These are phyloP conservation scores for Tetheella fluctuosa DNA, from an alignment of 2,888 invertebrate genomes.

Conservation along the genomic window DNA sequence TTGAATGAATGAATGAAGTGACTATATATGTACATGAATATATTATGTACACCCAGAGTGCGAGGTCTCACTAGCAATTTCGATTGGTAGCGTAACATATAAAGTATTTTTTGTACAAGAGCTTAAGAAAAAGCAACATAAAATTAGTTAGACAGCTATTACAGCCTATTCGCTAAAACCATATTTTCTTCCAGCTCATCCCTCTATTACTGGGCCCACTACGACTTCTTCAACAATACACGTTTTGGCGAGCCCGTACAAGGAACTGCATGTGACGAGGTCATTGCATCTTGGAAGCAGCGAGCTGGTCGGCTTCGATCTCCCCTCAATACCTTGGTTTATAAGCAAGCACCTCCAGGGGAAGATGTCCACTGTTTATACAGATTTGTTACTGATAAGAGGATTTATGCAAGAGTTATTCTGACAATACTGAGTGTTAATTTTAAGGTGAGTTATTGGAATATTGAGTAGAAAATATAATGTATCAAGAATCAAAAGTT, in stretches of 20 bases:
- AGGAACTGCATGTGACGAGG: slow-evolving; percentile 93
- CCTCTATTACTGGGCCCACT: slow-evolving; percentile 96
- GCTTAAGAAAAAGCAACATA: too few relatives aligned
- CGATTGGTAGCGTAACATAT: too few relatives aligned
- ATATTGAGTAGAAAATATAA: too few relatives aligned
- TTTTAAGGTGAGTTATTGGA: slow-evolving; percentile 85
- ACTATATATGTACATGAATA: too few relatives aligned
- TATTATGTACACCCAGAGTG: too few relatives aligned
- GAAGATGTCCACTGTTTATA: slow-evolving; percentile 92
- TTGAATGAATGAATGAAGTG: too few relatives aligned
- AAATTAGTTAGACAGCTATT: too few relatives aligned
- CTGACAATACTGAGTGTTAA: slow-evolving; percentile 90
- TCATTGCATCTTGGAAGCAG: slow-evolving; percentile 93
- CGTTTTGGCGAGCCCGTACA: slow-evolving; percentile 92
- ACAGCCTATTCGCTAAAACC: too few relatives aligned
- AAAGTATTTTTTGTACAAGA: too few relatives aligned
- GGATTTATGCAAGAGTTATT: slow-evolving; percentile 92
- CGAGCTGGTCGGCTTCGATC: slow-evolving; percentile 90
- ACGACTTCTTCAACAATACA: slow-evolving; percentile 96
- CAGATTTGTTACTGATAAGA: slow-evolving; percentile 92
- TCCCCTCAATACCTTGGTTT: slow-evolving; percentile 93
- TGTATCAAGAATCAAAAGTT: too few relatives aligned
- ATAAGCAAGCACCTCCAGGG: slow-evolving; percentile 89
- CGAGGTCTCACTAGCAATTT: too few relatives aligned
- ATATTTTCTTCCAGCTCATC: slow-evolving; percentile 85